Evolutionary conservation across 1,140 invertebrate species (phyloP), one percentile per base, ranked within the genome.

Genomic region (Pseudoatta argentina): DNA sequence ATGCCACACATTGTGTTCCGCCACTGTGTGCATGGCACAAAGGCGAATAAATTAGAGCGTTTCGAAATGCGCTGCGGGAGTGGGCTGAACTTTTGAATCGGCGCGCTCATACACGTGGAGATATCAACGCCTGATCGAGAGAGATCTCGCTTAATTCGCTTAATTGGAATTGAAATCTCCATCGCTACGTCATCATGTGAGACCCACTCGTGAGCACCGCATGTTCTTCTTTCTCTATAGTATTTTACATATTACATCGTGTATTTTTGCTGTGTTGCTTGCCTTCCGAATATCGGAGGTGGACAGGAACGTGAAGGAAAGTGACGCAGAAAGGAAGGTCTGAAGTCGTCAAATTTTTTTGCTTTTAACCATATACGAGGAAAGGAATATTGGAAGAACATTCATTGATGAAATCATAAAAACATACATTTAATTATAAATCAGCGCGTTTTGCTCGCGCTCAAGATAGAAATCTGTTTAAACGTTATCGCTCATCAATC

Each of bases 91-190:
- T 24, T 85, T 79, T 72, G 71, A 55, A 16, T 87, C 51, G 34
- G 16, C 7, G 27, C 59, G 39, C 48, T 30, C 12, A 16, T 44
- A 24, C 64, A 12, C 21, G 3, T 21, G 59, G 87, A 86, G 88
- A 89, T 48, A 85, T 89, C 77, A 82, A 89, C 76, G 85, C 77
- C 10, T 3, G 88, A 69, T 87, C 27, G 59, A 82, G 77, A 82
- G 72, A 77, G 6, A 73, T 61, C 34, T 27, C n/a, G 55, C 18
- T 24, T 18, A 39, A 48, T 76, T 77, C 53, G 75, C 73, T 61
- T 79, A 78, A 79, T 77, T 24, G 18, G 61, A 69, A 39, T 86
- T 61, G 16, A 88, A 81, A 8, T 88, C 75, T 64, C 73, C 53
- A 8, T 0, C 18, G n/a, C 18, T 24, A 21, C 14, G 18, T 51